phyloP scores from a whole-genome alignment of 2,113 vertebrate genomes.

The Psittacula cyanocephala region DNA sequence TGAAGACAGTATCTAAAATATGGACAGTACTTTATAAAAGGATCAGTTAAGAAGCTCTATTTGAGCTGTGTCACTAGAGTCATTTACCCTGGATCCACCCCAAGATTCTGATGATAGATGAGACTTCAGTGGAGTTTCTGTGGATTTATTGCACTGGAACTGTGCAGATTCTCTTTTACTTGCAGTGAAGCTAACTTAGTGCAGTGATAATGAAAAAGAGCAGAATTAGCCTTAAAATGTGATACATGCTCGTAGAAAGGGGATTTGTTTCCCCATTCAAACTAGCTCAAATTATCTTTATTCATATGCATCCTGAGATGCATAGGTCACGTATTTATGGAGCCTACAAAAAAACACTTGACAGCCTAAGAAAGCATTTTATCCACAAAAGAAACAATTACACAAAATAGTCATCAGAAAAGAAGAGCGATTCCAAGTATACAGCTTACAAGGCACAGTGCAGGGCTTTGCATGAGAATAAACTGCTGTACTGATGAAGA shows the following conservation, averaged over 20 bases:
- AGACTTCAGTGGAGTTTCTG: not conserved
- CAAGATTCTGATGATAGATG: not conserved
- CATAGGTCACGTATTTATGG: not conserved
- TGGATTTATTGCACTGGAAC: not conserved
- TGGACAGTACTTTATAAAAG: not conserved
- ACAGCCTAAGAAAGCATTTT: conserved; percentile 38
- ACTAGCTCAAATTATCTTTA: not conserved
- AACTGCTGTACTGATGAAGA: not conserved
- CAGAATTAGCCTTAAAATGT: not conserved
- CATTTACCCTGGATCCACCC: not conserved
- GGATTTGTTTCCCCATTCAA: not conserved
- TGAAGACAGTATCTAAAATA: not conserved
- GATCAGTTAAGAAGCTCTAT: not conserved
- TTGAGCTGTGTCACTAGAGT: not conserved
- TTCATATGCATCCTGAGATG: not conserved
- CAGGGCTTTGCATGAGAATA: not conserved
- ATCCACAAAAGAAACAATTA: conserved; percentile 19
- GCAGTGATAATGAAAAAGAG: not conserved
- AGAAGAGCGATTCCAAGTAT: not conserved
- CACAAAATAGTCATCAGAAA: not conserved
- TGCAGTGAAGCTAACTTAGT: not conserved
- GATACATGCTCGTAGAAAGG: not conserved
- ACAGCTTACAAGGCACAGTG: not conserved
- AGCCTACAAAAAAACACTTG: not conserved
- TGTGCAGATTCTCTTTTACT: not conserved